Percentiles rank a stretch among this genome's conserved stretches.
phyloP scores from a whole-genome alignment of 2,797 vertebrate species.

The Decapterus maruadsi region DNA sequence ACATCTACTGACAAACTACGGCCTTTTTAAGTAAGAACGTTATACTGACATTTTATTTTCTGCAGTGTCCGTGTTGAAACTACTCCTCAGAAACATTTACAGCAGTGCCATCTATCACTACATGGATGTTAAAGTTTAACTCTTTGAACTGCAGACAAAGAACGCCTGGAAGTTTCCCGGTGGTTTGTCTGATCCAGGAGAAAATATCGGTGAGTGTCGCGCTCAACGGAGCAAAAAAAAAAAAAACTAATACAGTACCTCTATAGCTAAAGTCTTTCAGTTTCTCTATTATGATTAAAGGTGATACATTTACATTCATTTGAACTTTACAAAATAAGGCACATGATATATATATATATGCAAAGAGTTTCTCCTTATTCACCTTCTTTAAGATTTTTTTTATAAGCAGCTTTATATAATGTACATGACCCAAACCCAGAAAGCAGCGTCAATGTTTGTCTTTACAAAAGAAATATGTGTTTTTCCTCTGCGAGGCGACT shows the following conservation, averaged over 20 bases:
- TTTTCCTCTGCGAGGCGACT: constrained; percentile 26
- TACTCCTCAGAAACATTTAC: constrained; percentile 43
- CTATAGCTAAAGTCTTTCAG: constrained; percentile 22
- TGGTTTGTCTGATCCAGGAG: constrained; percentile 93
- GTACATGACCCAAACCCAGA: constrained; percentile 41
- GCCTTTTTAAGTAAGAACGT: not conserved
- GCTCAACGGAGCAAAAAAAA: constrained; percentile 22
- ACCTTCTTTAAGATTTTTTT: constrained; percentile 47
- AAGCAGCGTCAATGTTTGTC: constrained; percentile 68
- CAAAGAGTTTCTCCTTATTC: constrained; percentile 44
- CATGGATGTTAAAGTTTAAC: constrained; percentile 18
- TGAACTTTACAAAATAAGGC: constrained; percentile 57
- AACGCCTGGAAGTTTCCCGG: constrained; percentile 98
- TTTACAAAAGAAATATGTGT: constrained; percentile 42
- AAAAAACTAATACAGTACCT: constrained; percentile 61
- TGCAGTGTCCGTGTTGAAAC: constrained; percentile 4
- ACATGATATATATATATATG: constrained; percentile 43
- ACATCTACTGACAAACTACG: not conserved
- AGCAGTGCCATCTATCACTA: constrained; percentile 54
- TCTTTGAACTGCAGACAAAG: constrained; percentile 82
- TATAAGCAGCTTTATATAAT: constrained; percentile 75
- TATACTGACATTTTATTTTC: not conserved
- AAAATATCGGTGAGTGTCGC: constrained; percentile 92
- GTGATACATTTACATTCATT: constrained; percentile 70
- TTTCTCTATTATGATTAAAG: constrained; percentile 31